These are phyloP conservation scores for Phasianus colchicus DNA, from an alignment of 2,113 vertebrate species.

Conservation along the genomic window DNA sequence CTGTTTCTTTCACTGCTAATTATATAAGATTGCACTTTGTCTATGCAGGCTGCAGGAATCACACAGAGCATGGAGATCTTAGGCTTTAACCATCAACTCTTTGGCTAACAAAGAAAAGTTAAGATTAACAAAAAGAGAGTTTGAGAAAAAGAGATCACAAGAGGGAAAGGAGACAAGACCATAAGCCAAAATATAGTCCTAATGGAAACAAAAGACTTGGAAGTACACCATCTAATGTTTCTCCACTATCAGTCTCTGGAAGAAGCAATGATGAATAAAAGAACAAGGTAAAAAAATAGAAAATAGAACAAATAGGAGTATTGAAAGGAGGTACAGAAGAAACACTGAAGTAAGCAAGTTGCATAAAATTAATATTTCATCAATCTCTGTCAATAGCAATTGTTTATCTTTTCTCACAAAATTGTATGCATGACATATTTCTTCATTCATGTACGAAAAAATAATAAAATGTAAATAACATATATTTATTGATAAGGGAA, in stretches of 20 bases:
- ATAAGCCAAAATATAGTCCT: not conserved
- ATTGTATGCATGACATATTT: not conserved
- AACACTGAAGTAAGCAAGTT: not conserved
- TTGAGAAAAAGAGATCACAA: not conserved
- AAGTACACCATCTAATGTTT: fast-evolving
- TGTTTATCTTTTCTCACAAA: not conserved
- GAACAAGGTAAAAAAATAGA: not conserved
- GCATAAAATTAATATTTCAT: not conserved
- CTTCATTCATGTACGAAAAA: not conserved
- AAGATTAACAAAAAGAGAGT: too few species aligned
- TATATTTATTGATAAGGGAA: not conserved
- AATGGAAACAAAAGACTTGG: not conserved
- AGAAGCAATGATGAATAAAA: not conserved
- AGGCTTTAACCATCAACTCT: not conserved
- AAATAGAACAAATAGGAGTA: not conserved
- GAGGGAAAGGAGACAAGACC: not conserved
- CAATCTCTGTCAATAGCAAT: not conserved
- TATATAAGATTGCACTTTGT: not conserved
- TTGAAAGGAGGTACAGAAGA: not conserved
- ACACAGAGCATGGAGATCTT: not conserved
- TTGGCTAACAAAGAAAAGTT: too few species aligned
- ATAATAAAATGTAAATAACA: not conserved
- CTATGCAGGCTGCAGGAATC: not conserved
- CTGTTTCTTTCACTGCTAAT: not conserved
- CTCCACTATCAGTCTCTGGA: not conserved